Percentiles rank a stretch among this genome's conserved stretches.
Evolutionary conservation across 2,113 vertebrate species (phyloP).

Genomic region (Dermatemys mawii): DNA sequence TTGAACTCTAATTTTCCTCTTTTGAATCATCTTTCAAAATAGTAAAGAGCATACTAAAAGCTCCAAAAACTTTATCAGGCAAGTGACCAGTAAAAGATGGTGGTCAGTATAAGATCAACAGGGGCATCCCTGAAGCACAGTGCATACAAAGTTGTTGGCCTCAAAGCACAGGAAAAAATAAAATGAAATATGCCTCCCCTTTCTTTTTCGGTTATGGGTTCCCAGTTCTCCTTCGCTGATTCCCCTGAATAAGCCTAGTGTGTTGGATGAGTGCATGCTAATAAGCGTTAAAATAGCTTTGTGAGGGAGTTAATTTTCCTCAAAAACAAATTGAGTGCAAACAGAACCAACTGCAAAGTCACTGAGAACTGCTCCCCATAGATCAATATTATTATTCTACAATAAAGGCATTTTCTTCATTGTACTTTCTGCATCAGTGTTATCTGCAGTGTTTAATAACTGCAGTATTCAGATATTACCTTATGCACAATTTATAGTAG

Average conservation of each 20-base stretch:
- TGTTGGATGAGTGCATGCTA: not conserved
- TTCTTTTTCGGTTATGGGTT: not conserved
- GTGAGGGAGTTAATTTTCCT: too few species aligned
- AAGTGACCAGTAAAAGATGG: not conserved
- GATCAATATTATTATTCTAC: not conserved
- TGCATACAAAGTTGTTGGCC: not conserved
- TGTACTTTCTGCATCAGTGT: not conserved
- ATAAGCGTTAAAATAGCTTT: too few species aligned
- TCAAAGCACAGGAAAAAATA: not conserved
- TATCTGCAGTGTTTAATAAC: not conserved
- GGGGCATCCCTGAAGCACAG: not conserved
- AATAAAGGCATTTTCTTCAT: not conserved
- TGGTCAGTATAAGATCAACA: not conserved
- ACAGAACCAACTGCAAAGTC: conserved; percentile 39
- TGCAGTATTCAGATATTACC: not conserved
- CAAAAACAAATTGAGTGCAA: not conserved
- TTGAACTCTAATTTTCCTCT: not conserved
- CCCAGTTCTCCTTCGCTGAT: not conserved
- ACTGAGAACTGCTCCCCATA: not conserved
- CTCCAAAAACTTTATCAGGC: not conserved
- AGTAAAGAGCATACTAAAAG: not conserved
- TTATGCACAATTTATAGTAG: rapidly evolving
- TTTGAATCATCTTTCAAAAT: not conserved
- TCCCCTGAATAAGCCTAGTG: not conserved
- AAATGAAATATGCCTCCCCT: not conserved